A percentile compares a stretch with the other conserved stretches of the same genome.
phyloP scores from a whole-genome alignment of 2,797 vertebrate species.

The Acridotheres tristis region DNA sequence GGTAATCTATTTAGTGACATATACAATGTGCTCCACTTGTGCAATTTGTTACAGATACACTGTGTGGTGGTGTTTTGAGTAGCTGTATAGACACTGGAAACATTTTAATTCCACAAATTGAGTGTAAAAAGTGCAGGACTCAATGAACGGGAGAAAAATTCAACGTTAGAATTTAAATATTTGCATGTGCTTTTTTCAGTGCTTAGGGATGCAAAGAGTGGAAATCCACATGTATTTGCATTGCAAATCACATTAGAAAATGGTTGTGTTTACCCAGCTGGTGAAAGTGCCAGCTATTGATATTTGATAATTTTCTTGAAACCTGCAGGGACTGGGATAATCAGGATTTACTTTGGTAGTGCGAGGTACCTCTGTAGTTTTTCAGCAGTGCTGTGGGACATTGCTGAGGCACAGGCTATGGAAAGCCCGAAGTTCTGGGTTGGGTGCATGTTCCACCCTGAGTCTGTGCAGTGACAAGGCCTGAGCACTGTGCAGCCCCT shows the following conservation, averaged over 20 bases:
- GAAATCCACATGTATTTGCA: constrained; percentile 3
- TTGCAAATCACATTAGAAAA: background rate
- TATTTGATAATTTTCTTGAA: background rate
- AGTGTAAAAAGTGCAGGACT: background rate
- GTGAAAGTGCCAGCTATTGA: background rate
- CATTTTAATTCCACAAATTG: background rate
- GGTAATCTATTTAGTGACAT: background rate
- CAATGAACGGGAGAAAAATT: background rate
- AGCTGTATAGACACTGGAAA: background rate
- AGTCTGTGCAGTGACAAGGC: background rate
- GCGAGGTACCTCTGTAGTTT: background rate
- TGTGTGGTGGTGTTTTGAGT: background rate
- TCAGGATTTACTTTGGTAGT: background rate
- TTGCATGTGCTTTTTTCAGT: background rate
- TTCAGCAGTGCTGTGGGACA: background rate
- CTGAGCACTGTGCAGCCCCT: background rate
- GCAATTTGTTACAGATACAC: background rate
- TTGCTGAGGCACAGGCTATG: rapidly evolving
- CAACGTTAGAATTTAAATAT: constrained; percentile 8
- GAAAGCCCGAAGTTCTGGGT: rapidly evolving
- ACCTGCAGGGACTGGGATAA: background rate
- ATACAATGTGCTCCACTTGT: background rate
- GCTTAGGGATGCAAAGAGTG: background rate
- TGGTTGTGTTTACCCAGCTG: background rate
- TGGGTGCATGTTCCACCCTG: rapidly evolving